Evolutionary conservation across 2,888 invertebrate genomes (phyloP).

Genomic region (Caradrina clavipalpis): DNA sequence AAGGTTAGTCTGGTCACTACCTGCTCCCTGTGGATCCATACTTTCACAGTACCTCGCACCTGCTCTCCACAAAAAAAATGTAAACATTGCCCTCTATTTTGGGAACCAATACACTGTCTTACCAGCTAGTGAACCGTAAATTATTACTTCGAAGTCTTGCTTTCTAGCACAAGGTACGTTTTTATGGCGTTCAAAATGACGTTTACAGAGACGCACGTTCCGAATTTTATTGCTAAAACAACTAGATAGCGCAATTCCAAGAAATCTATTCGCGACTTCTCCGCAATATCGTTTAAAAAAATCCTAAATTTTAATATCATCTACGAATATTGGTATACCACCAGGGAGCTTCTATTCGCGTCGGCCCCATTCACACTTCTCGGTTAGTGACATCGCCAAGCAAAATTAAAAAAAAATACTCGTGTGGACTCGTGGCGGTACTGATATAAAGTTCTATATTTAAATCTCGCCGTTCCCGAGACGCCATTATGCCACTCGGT

Average conservation of each 20-base stretch:
- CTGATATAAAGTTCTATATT: slow-evolving; percentile 89
- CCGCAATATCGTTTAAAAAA: slow-evolving; percentile 36
- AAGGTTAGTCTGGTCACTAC: slow-evolving; percentile 79
- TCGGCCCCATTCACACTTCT: slow-evolving; percentile 82
- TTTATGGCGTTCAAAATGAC: slow-evolving; percentile 62
- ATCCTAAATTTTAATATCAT: slow-evolving; percentile 40
- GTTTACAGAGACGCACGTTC: slow-evolving; percentile 52
- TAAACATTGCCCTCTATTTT: slow-evolving; percentile 81
- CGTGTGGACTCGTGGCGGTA: slow-evolving; percentile 70
- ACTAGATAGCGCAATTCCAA: slow-evolving; percentile 41
- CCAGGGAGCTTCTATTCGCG: slow-evolving; percentile 75
- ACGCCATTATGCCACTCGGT: slow-evolving; percentile 75
- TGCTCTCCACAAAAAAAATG: slow-evolving; percentile 86
- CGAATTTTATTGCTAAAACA: slow-evolving; percentile 53
- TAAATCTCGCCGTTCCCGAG: slow-evolving; percentile 79
- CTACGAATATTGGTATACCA: slow-evolving; percentile 46
- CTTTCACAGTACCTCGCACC: slow-evolving; percentile 75
- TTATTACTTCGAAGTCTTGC: slow-evolving; percentile 75
- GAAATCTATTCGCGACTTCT: slow-evolving; percentile 36
- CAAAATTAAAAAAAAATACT: slow-evolving; percentile 78
- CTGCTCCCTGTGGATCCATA: slow-evolving; percentile 71
- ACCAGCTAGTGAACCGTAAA: slow-evolving; percentile 76
- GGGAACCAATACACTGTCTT: slow-evolving; percentile 74
- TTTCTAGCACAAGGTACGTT: slow-evolving; percentile 64
- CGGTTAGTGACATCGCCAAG: slow-evolving; percentile 84